phyloP scores from a whole-genome alignment of 2,113 vertebrate genomes.

The Calyptommatus sinebrachiatus region DNA sequence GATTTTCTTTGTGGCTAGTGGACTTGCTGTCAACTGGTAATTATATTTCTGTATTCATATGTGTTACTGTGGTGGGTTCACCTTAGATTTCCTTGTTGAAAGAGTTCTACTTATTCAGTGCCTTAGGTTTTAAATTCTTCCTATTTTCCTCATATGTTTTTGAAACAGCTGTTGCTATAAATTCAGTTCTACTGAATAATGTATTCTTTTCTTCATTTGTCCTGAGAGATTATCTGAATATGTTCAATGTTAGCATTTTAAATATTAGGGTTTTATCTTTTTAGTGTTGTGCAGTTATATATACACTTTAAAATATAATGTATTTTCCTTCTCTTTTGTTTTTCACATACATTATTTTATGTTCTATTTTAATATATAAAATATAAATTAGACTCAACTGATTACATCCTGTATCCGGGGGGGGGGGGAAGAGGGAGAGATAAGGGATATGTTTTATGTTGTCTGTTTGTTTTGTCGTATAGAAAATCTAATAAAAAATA shows the following conservation, averaged over 20 bases:
- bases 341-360: background rate
- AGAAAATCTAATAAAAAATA: no score
- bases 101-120: conserved; percentile 5
- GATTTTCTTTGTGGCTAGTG: conserved; percentile 12
- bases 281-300: background rate
- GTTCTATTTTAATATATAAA: no score
- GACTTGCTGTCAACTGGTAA: background rate
- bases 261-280: conserved; percentile 18
- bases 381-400: no score
- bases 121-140: background rate
- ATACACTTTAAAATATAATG: background rate
- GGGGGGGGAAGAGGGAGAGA: no score
- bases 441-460: no score
- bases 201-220: conserved; percentile 13
- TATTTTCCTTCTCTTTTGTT: background rate
- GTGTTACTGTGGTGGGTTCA: conserved; percentile 7
- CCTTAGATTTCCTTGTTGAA: background rate
- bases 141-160: background rate
- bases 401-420: no score
- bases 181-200: conserved; percentile 15
- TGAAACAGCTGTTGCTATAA: background rate
- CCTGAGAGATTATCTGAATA: background rate
- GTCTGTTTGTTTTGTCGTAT: no score
- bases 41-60: conserved; percentile 14
- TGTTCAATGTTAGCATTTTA: conserved; percentile 29